Percentiles rank a stretch among this genome's conserved stretches.
phyloP scores from a whole-genome alignment of 1,140 invertebrate species.

The Penaeus japonicus region DNA sequence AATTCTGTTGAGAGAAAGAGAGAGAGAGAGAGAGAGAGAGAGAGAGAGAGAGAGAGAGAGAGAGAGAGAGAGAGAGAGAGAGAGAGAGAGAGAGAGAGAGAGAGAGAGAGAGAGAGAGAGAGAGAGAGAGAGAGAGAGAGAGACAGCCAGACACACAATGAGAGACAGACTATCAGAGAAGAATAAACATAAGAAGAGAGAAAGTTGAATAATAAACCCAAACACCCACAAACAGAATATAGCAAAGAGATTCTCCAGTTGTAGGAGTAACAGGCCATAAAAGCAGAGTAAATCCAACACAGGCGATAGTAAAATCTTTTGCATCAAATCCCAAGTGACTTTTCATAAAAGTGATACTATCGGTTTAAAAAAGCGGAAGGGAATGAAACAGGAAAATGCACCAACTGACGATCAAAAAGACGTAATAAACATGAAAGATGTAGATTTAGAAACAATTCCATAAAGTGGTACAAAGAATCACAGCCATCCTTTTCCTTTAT shows the following conservation, averaged over 20 bases:
- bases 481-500: background rate
- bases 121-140: conserved; percentile 30
- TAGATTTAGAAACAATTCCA: too few relatives aligned
- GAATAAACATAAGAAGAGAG: background rate
- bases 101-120: conserved; percentile 29
- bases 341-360: too few relatives aligned
- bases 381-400: too few relatives aligned
- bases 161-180: background rate
- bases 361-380: too few relatives aligned
- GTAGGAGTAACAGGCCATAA: too few relatives aligned
- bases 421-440: too few relatives aligned
- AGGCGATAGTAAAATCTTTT: too few relatives aligned
- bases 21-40: background rate
- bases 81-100: conserved; percentile 36
- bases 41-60: background rate
- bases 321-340: too few relatives aligned
- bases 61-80: conserved; percentile 18
- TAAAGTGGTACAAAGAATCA: background rate
- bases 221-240: too few relatives aligned
- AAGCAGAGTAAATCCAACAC: too few relatives aligned
- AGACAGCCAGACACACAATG: background rate
- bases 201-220: background rate
- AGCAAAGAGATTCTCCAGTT: too few relatives aligned
- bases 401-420: too few relatives aligned
- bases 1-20: background rate